These are phyloP conservation scores for Ceratina australensis DNA, from an alignment of 1,140 invertebrate genomes.

Conservation along the genomic window DNA sequence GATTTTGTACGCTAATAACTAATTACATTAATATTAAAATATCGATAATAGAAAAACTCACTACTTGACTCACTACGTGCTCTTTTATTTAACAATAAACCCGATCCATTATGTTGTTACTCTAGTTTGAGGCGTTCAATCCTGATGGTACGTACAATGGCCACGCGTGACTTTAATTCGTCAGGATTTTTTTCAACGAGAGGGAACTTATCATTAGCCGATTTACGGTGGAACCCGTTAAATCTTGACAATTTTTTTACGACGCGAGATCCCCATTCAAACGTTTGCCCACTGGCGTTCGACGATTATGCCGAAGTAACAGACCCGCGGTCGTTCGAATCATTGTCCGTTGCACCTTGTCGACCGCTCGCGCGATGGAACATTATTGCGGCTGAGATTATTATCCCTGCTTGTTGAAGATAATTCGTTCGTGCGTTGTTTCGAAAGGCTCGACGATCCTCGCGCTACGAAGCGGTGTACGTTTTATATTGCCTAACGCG, in stretches of 20 bases:
- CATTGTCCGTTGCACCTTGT: constrained; percentile 58
- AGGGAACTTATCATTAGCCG: neutral
- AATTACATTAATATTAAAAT: no score
- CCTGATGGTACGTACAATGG: neutral
- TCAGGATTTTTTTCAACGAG: constrained; percentile 22
- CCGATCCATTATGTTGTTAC: no score
- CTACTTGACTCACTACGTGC: no score
- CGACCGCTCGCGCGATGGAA: constrained; percentile 52
- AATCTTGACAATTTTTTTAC: constrained; percentile 12
- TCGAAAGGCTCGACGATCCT: constrained; percentile 58
- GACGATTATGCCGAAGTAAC: constrained; percentile 22
- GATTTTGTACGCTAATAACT: no score
- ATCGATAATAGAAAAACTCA: no score
- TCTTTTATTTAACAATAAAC: no score
- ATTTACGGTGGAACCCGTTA: neutral
- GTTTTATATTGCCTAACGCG: constrained; percentile 53
- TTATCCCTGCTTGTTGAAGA: constrained; percentile 63
- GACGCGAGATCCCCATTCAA: neutral
- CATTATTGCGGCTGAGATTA: constrained; percentile 59
- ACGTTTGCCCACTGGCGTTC: neutral
- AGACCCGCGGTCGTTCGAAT: constrained; percentile 47
- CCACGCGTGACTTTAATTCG: constrained; percentile 7
- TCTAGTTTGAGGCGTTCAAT: neutral
- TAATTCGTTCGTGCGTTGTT: constrained; percentile 57
- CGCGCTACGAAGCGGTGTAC: constrained; percentile 40